These are phyloP conservation scores for Erpornis zantholeuca DNA, from an alignment of 2,113 vertebrate species.

Conservation along the genomic window DNA sequence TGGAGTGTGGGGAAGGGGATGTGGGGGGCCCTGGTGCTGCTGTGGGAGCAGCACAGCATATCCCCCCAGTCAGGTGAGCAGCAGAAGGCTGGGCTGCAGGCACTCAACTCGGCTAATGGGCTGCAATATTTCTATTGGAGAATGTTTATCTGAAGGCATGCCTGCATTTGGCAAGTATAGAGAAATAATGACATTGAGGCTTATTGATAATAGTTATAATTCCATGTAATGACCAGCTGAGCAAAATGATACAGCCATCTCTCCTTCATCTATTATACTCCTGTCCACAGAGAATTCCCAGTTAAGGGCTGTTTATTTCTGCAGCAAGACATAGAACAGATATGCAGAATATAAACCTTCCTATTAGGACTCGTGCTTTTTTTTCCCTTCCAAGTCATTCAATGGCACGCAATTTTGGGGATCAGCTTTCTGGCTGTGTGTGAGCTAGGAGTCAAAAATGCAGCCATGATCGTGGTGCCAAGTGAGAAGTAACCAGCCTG, in stretches of 20 bases:
- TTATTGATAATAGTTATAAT: conserved; percentile 60
- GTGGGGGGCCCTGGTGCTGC: not conserved
- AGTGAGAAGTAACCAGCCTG: not conserved
- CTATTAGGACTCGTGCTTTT: conserved; percentile 12
- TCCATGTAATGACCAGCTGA: conserved; percentile 32
- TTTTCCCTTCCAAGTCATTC: conserved; percentile 7
- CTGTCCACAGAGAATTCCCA: conserved; percentile 35
- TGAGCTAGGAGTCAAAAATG: not conserved
- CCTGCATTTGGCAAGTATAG: conserved; percentile 7
- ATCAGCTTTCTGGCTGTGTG: conserved; percentile 30
- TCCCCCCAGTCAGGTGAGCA: not conserved
- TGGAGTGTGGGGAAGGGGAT: rapidly evolving
- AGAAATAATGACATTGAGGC: conserved; percentile 18
- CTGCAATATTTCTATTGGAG: not conserved
- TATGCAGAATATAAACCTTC: conserved; percentile 26
- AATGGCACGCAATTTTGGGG: not conserved
- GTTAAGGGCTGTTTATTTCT: conserved; percentile 58
- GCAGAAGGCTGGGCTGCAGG: not conserved
- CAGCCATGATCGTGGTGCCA: not conserved
- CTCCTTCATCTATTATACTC: conserved; percentile 44
- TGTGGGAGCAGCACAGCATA: not conserved
- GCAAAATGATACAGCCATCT: conserved; percentile 40
- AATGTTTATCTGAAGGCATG: not conserved
- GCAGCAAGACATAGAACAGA: conserved; percentile 63
- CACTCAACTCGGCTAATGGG: not conserved